Evolutionary conservation across 2,113 vertebrate species (phyloP).

Genomic region (Rhinolophus sinicus): DNA sequence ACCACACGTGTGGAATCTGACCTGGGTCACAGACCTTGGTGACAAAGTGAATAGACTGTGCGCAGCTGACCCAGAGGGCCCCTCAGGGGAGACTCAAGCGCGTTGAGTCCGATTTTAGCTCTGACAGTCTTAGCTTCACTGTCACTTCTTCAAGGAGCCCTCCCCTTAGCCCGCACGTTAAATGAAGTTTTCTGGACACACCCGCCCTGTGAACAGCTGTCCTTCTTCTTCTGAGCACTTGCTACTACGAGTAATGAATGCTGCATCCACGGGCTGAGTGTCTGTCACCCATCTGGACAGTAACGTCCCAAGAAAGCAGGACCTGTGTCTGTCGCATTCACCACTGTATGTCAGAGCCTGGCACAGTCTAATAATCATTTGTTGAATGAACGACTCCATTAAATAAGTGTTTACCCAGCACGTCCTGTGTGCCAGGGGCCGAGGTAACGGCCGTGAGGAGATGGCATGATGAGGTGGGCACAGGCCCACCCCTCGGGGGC

Average conservation of each 20-base stretch:
- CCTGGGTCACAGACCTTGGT: neutral
- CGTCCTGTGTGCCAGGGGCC: fast-evolving
- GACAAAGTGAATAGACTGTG: neutral
- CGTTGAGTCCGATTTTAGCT: neutral
- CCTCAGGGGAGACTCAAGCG: too few species aligned
- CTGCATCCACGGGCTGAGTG: neutral
- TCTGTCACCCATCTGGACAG: neutral
- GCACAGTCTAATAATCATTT: neutral
- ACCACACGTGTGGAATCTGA: neutral
- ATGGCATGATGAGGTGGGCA: neutral
- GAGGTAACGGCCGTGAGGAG: neutral
- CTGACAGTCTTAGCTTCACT: neutral
- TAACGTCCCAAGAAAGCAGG: neutral
- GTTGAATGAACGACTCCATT: neutral
- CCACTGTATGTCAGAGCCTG: neutral
- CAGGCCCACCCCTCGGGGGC: too few species aligned
- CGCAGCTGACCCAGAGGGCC: neutral
- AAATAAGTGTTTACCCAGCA: neutral
- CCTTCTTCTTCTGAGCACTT: neutral
- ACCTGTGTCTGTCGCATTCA: fast-evolving
- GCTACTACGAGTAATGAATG: neutral
- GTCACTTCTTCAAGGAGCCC: neutral
- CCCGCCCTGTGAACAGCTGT: neutral
- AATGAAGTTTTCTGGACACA: neutral
- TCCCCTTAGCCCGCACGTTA: neutral